Evolutionary conservation across 1,140 invertebrate species (phyloP), one percentile per base, ranked within the genome.

Genomic region (Pemphigus obesinymphae): DNA sequence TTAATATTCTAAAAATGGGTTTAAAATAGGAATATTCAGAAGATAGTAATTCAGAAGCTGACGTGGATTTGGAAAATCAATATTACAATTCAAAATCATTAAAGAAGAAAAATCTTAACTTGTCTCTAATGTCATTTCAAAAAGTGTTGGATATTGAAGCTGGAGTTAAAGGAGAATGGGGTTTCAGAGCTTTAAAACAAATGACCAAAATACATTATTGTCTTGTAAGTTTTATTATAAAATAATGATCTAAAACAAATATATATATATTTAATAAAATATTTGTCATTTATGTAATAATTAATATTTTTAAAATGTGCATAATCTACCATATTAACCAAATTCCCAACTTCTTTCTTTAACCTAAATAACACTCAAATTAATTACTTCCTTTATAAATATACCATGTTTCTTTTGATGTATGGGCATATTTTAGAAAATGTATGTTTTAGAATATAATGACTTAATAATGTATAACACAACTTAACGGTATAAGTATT

Each of bases 201-300:
- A 99, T 99, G 97, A 99, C 99, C 63, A 99, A 99, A 90, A 99
- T 99, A 78, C 99, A 99, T 88, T 99, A 99, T 88, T 97, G 96
- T 91, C 88, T 99, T 90, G 96, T 97, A 88, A 85, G 88, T 87
- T n/a, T n/a, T 48, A 31, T 17, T 29, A 11, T 5, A 11, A n/a
- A 48, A 73, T 26, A 43, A n/a, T 68, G 15, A 37, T 0, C 17
- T n/a, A 20, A 31, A 31, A 34, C 17, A 75, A 75, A 45, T 75
- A 3, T 75, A 8, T 66, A 3, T n/a, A n/a, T n/a, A n/a, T n/a
- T n/a, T n/a, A n/a, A n/a, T n/a, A n/a, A n/a, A n/a, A n/a, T n/a
- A 3, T 66, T 29, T 31, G 34, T 66, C 0, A 66, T 50, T 50
- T 50, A 20, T 45, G 13, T 7, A 45, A 45, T 45, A 45, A 11